phyloP scores from a whole-genome alignment of 2,113 vertebrate species.

The Rousettus leschenaultii region DNA sequence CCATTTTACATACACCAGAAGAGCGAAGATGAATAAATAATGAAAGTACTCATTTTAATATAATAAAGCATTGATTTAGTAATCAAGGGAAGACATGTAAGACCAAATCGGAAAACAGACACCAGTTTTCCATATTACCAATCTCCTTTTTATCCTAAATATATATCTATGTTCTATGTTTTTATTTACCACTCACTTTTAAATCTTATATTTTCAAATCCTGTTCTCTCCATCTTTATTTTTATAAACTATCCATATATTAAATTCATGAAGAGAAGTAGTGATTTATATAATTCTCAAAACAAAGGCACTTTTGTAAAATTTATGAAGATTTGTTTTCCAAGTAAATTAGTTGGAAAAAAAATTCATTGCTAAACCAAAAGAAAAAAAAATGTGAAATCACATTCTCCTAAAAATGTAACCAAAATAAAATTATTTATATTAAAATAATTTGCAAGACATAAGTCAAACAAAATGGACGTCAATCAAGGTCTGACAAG shows the following conservation, averaged over 20 bases:
- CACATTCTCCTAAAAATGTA: not conserved
- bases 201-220: not conserved
- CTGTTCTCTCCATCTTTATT: not conserved
- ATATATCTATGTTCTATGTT: not conserved
- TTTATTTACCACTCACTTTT: not conserved
- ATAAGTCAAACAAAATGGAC: not conserved
- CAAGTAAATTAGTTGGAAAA: not conserved
- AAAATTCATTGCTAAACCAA: not conserved
- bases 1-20: not conserved
- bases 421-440: not conserved
- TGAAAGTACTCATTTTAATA: slow-evolving; percentile 8
- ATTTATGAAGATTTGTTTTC: not conserved
- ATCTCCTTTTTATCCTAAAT: not conserved
- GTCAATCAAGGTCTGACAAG: not conserved
- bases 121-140: not conserved
- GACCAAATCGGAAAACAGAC: slow-evolving; percentile 46
- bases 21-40: slow-evolving; percentile 22
- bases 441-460: not conserved
- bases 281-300: not conserved
- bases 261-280: not conserved
- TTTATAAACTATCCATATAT: not conserved
- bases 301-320: not conserved
- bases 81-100: not conserved
- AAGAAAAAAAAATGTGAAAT: not conserved
- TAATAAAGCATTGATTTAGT: not conserved